Evolutionary conservation across 1,140 invertebrate species (phyloP), one percentile per base, ranked within the genome.

Genomic region (Drosophila prosaltans): DNA sequence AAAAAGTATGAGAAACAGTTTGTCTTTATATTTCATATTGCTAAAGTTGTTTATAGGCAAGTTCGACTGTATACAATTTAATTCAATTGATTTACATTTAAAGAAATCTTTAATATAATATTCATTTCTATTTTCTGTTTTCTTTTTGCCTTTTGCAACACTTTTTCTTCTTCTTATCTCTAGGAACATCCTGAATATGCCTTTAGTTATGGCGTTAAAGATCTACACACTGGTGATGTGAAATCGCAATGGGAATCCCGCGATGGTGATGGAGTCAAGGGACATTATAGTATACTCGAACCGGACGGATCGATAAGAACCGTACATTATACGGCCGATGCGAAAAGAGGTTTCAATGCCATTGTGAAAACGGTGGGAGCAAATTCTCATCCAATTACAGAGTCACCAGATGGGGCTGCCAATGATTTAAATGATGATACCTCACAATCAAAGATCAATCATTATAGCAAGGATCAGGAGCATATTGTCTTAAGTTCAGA

Each of bases 181-280:
- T 65, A 94, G 93, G 93, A 94, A 32, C 93, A 94, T 83, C 95
- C 95, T 0, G 94, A 94, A 84, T 96, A 96, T 75, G 93, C 94
- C 8, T 96, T 95, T 72, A 95, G 95, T 65, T 96, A 96, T 73
- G 95, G 94, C 10, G 95, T 96, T 5, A 94, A 95, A 58, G 95
- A 96, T 88, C 93, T 93, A 54, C 93, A 94, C 21, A 95, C 95
- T 0, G 95, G 95, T 0, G 95, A 96, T 76, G 93, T 94, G 0
- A 95, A 95, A 72, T 94, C 94, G 11, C 94, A 95, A 69, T 94
- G 94, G 82, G 95, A 95, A 84, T 94, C 93, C 10, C 91, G 95
- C 11, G 93, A 94, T 62, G 93, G 93, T 6, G 93, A 93, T 51
- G 92, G 93, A 1, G 94, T 95, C 2, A 94, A 94, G 48, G 95